Conservation (phyloP, 1,140 invertebrate species). For the Papilio glaucus region DNA sequence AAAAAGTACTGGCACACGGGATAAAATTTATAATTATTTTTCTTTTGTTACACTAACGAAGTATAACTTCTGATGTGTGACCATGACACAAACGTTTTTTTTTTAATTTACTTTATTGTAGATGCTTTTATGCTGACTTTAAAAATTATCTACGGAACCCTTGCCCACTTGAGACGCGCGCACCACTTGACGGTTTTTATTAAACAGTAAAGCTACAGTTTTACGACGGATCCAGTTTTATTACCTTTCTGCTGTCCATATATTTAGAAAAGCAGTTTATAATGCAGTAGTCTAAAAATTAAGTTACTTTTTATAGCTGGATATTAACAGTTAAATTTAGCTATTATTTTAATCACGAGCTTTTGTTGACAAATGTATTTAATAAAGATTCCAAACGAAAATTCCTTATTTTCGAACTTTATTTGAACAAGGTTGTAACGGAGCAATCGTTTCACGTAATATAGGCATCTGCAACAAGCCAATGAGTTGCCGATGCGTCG, state of each 20-base stretch:
- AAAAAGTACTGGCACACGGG: too few relatives aligned
- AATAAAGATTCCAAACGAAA: too few relatives aligned
- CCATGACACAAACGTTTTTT: not conserved
- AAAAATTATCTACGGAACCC: conserved; percentile 16
- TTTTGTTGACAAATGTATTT: not conserved
- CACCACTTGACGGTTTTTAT: conserved; percentile 5
- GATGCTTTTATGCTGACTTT: not conserved
- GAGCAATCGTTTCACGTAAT: too few relatives aligned
- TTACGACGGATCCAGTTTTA: conserved; percentile 21
- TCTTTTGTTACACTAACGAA: too few relatives aligned
- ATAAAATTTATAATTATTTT: too few relatives aligned
- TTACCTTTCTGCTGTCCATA: conserved; percentile 2
- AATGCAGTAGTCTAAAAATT: not conserved
- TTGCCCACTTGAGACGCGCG: not conserved
- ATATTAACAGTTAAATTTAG: too few relatives aligned
- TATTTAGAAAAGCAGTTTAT: conserved; percentile 20
- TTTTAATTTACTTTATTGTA: not conserved
- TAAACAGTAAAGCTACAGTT: conserved; percentile 12
- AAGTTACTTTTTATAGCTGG: conserved; percentile 3
- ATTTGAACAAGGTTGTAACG: too few relatives aligned
- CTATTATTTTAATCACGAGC: not conserved
- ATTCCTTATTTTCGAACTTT: too few relatives aligned
- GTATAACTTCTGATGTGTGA: too few relatives aligned
- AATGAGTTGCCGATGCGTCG: too few relatives aligned
- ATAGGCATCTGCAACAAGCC: too few relatives aligned